Conservation (phyloP, 2,113 vertebrate genomes). For the Gobio gobio region DNA sequence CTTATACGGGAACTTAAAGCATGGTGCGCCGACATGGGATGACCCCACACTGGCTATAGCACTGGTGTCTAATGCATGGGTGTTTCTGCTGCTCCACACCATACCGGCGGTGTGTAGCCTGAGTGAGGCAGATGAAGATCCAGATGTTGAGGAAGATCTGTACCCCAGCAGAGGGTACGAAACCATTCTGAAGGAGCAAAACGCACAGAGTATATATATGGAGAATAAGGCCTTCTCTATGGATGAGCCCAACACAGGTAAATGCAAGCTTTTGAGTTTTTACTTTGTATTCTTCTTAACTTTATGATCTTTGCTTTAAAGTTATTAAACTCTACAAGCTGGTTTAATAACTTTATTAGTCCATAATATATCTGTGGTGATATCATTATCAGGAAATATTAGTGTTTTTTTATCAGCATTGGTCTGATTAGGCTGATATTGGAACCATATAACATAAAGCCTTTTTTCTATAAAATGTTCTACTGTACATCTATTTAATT, state of each 20-base stretch:
- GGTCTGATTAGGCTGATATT: neutral
- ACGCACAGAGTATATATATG: conserved; percentile 85
- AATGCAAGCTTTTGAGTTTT: conserved; percentile 21
- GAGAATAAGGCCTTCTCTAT: conserved; percentile 96
- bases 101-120: conserved; percentile 86
- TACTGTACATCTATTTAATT: neutral
- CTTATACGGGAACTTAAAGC: conserved; percentile 80
- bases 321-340: neutral
- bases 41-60: conserved; percentile 92
- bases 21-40: conserved; percentile 76
- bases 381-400: neutral
- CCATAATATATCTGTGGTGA: neutral
- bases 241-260: conserved; percentile 89
- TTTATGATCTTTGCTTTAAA: neutral
- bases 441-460: neutral
- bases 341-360: neutral
- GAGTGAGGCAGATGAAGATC: conserved; percentile 65
- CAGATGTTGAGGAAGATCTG: conserved; percentile 69
- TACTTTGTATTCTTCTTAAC: neutral
- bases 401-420: neutral
- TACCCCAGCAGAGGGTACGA: conserved; percentile 86
- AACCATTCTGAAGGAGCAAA: conserved; percentile 90
- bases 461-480: neutral
- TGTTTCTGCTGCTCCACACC: conserved; percentile 85
- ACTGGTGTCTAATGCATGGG: conserved; percentile 84